A percentile compares a stretch with the other conserved stretches of the same genome.
These are phyloP conservation scores for Cydia amplana DNA, from an alignment of 1,140 invertebrate species.

Conservation along the genomic window DNA sequence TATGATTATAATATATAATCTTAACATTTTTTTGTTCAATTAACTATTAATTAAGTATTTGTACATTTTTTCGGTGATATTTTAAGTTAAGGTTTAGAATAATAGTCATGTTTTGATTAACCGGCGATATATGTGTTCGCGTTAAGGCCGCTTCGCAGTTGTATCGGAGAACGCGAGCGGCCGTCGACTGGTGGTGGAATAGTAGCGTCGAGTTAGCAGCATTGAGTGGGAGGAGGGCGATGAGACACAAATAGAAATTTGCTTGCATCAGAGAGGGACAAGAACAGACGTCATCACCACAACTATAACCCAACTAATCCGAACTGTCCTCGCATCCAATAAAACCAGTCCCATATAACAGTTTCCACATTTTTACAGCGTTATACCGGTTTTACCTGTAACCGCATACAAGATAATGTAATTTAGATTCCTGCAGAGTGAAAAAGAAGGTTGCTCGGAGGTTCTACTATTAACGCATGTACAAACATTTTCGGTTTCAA, in stretches of 20 bases:
- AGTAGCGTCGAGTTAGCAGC: slow-evolving; percentile 54
- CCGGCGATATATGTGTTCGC: slow-evolving; percentile 44
- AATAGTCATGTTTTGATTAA: slow-evolving; percentile 37
- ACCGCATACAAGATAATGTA: slow-evolving; percentile 68
- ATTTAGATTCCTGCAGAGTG: slow-evolving; percentile 75
- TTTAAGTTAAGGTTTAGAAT: slow-evolving; percentile 40
- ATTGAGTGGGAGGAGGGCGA: slow-evolving; percentile 60
- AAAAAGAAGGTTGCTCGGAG: slow-evolving; percentile 70
- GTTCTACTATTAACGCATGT: slow-evolving; percentile 51
- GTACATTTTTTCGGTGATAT: slow-evolving; percentile 32
- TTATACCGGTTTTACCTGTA: slow-evolving; percentile 76
- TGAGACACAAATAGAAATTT: slow-evolving; percentile 55
- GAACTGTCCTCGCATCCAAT: slow-evolving; percentile 57
- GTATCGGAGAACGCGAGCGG: slow-evolving; percentile 56
- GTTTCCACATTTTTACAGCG: slow-evolving; percentile 54
- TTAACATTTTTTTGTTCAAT: not conserved
- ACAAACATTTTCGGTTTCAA: slow-evolving; percentile 42
- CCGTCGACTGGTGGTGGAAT: slow-evolving; percentile 66
- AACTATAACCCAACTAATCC: slow-evolving; percentile 70
- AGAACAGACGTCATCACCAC: slow-evolving; percentile 54
- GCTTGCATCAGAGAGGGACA: slow-evolving; percentile 51
- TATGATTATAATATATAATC: not conserved
- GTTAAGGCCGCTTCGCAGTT: slow-evolving; percentile 40
- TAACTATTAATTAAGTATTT: slow-evolving; percentile 12
- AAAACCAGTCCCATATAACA: slow-evolving; percentile 44